Conservation (phyloP, 2,797 vertebrate species). For the Acomys russatus region DNA sequence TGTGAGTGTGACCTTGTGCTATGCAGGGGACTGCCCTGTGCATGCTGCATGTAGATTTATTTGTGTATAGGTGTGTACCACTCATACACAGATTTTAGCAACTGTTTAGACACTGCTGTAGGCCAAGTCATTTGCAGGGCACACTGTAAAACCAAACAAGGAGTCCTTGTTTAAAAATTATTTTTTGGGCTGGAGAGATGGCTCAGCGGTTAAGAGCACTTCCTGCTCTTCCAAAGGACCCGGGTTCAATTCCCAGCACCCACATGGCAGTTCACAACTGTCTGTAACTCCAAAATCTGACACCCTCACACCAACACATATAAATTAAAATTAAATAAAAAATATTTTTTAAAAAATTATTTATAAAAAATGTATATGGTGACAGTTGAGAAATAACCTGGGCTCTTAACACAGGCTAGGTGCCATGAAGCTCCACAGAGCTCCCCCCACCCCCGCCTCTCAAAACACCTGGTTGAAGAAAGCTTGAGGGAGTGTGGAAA, state of each 20-base stretch:
- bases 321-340: no score
- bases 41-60: not conserved
- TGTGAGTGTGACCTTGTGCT: constrained; percentile 90
- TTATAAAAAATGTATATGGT: not conserved
- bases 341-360: not conserved
- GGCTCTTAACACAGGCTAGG: not conserved
- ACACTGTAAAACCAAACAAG: not conserved
- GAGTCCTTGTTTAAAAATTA: constrained; percentile 13
- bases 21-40: no score
- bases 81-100: not conserved
- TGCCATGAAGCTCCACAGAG: not conserved
- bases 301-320: no score
- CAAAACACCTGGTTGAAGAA: constrained; percentile 29
- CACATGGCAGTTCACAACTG: no score
- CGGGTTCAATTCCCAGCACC: no score
- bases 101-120: not conserved
- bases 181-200: no score
- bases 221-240: no score
- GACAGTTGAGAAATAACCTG: not conserved
- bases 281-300: no score
- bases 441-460: not conserved
- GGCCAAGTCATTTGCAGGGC: not conserved
- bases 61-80: not conserved
- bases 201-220: no score
- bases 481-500: constrained; percentile 35